phyloP scores from a whole-genome alignment of 2,113 vertebrate species.

The Cathartes aura region DNA sequence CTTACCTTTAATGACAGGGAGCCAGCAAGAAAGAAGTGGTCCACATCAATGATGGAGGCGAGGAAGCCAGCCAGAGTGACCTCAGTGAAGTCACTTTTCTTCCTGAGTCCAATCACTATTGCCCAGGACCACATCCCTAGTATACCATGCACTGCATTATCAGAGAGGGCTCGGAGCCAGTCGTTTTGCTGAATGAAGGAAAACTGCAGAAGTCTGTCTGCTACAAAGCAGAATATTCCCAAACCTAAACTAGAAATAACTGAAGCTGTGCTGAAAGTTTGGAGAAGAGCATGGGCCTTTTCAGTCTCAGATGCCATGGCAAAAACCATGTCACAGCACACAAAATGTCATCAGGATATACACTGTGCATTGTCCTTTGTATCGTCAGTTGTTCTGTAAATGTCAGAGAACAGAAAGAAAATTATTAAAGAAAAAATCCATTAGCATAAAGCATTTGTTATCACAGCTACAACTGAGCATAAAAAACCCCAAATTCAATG shows the following conservation, averaged over 20 bases:
- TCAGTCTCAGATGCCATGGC: constrained; percentile 89
- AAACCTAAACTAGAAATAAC: constrained; percentile 87
- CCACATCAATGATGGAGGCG: constrained; percentile 90
- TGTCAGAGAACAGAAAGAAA: constrained; percentile 5
- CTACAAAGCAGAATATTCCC: constrained; percentile 88
- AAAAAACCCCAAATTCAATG: neutral
- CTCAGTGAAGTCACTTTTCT: constrained; percentile 91
- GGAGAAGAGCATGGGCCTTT: constrained; percentile 89
- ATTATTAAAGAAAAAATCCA: neutral
- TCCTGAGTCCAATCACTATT: constrained; percentile 88
- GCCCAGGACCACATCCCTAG: constrained; percentile 98
- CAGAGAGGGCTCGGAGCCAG: constrained; percentile 88
- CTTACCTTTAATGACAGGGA: constrained; percentile 92
- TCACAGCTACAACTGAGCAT: neutral
- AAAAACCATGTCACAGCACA: constrained; percentile 18
- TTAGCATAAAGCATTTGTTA: neutral
- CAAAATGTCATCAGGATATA: neutral
- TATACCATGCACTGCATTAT: constrained; percentile 87
- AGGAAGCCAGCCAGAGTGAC: constrained; percentile 90
- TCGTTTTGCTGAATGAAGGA: constrained; percentile 85
- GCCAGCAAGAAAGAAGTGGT: constrained; percentile 91
- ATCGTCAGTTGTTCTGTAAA: constrained; percentile 47
- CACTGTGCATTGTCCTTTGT: constrained; percentile 22
- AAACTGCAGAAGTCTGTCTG: constrained; percentile 85
- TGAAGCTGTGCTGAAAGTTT: constrained; percentile 89